Evolutionary conservation across 2,888 invertebrate species (phyloP).

Genomic region (Rambutsinella grinnellia): DNA sequence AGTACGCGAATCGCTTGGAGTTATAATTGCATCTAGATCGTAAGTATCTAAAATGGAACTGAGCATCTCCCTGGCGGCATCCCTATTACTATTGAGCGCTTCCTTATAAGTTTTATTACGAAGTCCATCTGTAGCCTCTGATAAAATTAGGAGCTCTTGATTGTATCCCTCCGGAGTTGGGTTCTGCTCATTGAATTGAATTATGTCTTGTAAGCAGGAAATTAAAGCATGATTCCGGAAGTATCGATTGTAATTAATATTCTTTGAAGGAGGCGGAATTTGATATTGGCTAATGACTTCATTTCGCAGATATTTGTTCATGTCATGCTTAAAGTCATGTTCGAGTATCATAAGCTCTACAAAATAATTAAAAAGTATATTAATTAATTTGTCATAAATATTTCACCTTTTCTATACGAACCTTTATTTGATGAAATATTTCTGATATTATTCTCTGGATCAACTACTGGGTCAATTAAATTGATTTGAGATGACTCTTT

Average conservation of each 20-base stretch:
- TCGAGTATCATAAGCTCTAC: slow-evolving; percentile 38
- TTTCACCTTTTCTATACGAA: no score
- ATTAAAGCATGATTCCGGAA: slow-evolving; percentile 1
- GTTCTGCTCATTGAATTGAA: slow-evolving; percentile 39
- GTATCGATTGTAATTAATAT: neutral
- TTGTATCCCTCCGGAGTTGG: slow-evolving; percentile 36
- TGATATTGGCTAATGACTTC: slow-evolving; percentile 2
- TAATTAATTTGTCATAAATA: no score
- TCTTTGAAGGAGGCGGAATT: neutral
- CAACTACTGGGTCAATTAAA: neutral
- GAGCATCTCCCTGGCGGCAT: slow-evolving; percentile 15
- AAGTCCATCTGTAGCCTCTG: slow-evolving; percentile 51
- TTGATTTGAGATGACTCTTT: neutral
- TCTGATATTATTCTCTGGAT: neutral
- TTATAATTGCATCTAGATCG: slow-evolving; percentile 32
- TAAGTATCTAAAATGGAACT: slow-evolving; percentile 4
- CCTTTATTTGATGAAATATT: neutral
- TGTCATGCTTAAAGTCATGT: slow-evolving; percentile 49
- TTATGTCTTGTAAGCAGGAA: slow-evolving; percentile 35
- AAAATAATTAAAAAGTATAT: neutral
- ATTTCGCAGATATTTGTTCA: slow-evolving; percentile 48
- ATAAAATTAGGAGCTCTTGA: slow-evolving; percentile 26
- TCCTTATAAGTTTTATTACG: slow-evolving; percentile 29
- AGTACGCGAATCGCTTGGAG: slow-evolving; percentile 30
- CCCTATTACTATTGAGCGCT: slow-evolving; percentile 16